Evolutionary conservation across 2,797 vertebrate genomes (phyloP), one percentile per base, ranked within the genome.

Genomic region (Enteromius viviparus): DNA sequence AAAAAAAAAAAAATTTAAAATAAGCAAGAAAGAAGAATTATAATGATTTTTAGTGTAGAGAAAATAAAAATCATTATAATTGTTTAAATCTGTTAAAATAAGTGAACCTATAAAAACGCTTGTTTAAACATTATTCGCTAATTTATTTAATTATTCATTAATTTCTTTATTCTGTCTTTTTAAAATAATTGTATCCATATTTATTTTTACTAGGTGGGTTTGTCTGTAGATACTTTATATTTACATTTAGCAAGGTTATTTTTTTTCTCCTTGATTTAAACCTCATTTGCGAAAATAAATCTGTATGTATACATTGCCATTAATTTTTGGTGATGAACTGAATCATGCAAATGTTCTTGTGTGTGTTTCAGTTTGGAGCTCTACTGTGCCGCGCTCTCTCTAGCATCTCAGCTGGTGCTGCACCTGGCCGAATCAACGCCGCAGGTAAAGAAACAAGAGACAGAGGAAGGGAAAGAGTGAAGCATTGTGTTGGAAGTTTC

Each of bases 311-410:
- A 17, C 47, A 17, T 17, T 49, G 15, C 14, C 15, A 6, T 17
- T 17, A 5, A 17, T 8, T 51, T 19, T 51, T 37, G 10, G 32
- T 76, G 34, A 45, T 62, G 11, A 29, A 60, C 23, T 60, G 7
- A 77, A 51, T 19, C n/a, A 47, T 64, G 60, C 60, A 32, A 6
- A 14, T 70, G 34, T 60, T 49, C n/a, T 14, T 74, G 23, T 85
- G 15, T 92, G 70, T 95, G 91, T 94, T 93, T 91, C 89, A 99
- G 97, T 87, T 91, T 94, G 93, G 96, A 97, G 92, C 91, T 96
- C 82, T 95, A 96, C 90, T 96, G 96, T 75, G 91, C 94, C 23
- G 93, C 95, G 84, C 90, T 99, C 85, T 95, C 88, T 65, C 93
- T 98, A 88, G 87, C 95, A 49, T 98, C 97, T 64, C 95, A 87